phyloP scores from a whole-genome alignment of 2,888 invertebrate species.

The Cosmia trapezina region DNA sequence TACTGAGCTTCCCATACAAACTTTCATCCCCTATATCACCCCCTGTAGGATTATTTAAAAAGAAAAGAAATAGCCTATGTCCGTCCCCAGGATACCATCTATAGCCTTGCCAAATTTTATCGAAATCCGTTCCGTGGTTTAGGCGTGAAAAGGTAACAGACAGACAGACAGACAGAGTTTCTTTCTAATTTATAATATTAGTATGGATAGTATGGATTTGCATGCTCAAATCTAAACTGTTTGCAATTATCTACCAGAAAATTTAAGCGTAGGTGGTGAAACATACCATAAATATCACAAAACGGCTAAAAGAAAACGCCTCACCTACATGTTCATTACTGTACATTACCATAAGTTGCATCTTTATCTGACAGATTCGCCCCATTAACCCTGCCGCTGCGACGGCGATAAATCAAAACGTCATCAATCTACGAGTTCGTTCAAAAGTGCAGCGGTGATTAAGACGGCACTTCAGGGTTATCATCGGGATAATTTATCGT shows the following conservation, averaged over 20 bases:
- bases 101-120: too few relatives aligned
- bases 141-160: too few relatives aligned
- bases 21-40: too few relatives aligned
- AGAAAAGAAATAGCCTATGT: too few relatives aligned
- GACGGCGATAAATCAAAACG: slow-evolving; percentile 78
- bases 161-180: too few relatives aligned
- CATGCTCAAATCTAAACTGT: not conserved
- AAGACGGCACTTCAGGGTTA: slow-evolving; percentile 69
- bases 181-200: too few relatives aligned
- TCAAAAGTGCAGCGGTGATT: slow-evolving; percentile 72
- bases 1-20: too few relatives aligned
- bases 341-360: slow-evolving; percentile 63
- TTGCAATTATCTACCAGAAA: not conserved
- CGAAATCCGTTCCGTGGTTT: too few relatives aligned
- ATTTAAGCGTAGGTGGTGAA: not conserved
- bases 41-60: too few relatives aligned
- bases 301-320: slow-evolving; percentile 21
- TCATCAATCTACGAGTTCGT: slow-evolving; percentile 76
- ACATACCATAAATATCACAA: not conserved
- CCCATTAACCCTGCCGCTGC: slow-evolving; percentile 76
- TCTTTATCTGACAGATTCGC: slow-evolving; percentile 76
- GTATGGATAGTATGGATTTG: too few relatives aligned
- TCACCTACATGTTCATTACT: slow-evolving; percentile 59
- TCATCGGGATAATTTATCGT: slow-evolving; percentile 60
- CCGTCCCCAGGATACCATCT: too few relatives aligned